Evolutionary conservation across 2,113 vertebrate genomes (phyloP), one percentile per base, ranked within the genome.

Genomic region (Podarcis muralis): DNA sequence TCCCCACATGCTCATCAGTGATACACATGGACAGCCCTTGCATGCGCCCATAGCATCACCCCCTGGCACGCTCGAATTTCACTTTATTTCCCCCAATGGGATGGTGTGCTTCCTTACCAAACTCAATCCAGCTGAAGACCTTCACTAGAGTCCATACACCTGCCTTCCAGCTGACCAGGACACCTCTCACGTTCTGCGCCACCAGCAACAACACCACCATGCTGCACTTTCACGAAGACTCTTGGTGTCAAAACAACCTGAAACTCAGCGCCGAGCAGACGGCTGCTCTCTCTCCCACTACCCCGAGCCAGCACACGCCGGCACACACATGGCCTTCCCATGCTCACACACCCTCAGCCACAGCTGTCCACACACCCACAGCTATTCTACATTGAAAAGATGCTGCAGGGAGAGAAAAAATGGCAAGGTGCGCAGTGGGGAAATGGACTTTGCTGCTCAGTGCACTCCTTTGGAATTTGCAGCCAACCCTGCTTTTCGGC

Each of bases 351-450:
- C 3, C 16, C 7, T 7, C 35, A 23, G 4, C 12, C 68, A 30
- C 78, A 81, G 80, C 80, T 88, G 87, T 76, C n/a, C 59, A 74
- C 87, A 76, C 57, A 75, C 81, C 57, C 72, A 88, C 81, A 57
- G 25, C 23, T 22, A 35, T 13, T 35, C 43, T 20, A 3, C 20
- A 32, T 22, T 3, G 32, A 65, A 4, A 81, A 53, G n/a, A 35
- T 25, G 18, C 35, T 23, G 53, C 1, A 62, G 59, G 59, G 84
- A 62, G 48, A 72, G 9, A 1, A 5, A 62, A 2, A 5, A 62
- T 62, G 15, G 16, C n/a, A 78, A 27, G 62, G 18, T 12, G 6
- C 2, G n/a, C 7, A 30, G 65, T 3, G 12, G 43, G 25, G 48
- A 71, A 59, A 15, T 7, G 11, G 35, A 23, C 40, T 18, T 32